Evolutionary conservation across 2,113 vertebrate genomes (phyloP).

Genomic region (Echinops telfairi): DNA sequence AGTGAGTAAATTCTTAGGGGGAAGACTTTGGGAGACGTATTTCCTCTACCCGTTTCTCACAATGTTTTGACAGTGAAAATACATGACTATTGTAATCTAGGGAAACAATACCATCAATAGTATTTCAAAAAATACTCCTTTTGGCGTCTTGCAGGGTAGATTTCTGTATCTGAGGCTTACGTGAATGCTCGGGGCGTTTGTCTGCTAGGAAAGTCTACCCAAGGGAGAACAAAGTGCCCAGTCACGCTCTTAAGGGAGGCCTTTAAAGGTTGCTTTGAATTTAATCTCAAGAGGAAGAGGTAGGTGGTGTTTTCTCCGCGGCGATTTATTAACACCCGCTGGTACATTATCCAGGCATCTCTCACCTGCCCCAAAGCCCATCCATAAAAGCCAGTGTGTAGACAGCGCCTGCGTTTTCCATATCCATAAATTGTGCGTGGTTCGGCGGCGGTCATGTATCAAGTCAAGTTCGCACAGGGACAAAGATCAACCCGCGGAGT

Average conservation of each 20-base stretch:
- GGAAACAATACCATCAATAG: neutral
- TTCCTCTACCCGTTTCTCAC: constrained; percentile 35
- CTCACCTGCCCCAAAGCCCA: constrained; percentile 81
- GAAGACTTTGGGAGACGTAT: neutral
- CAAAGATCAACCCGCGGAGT: constrained; percentile 72
- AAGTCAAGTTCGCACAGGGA: constrained; percentile 77
- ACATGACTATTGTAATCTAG: constrained; percentile 35
- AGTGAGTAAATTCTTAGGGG: constrained; percentile 13
- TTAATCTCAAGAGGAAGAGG: constrained; percentile 82
- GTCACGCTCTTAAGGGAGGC: constrained; percentile 73
- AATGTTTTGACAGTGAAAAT: constrained; percentile 29
- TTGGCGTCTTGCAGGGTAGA: constrained; percentile 63
- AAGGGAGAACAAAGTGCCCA: constrained; percentile 71
- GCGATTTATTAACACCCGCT: constrained; percentile 84
- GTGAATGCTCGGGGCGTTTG: constrained; percentile 57
- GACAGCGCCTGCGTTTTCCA: constrained; percentile 69
- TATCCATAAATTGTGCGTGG: constrained; percentile 82
- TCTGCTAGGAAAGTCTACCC: constrained; percentile 71
- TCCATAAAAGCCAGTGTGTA: constrained; percentile 79
- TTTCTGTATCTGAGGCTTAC: constrained; percentile 79
- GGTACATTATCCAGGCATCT: constrained; percentile 84
- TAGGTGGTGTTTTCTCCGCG: constrained; percentile 82
- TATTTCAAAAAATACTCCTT: constrained; percentile 35
- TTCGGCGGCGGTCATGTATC: constrained; percentile 81
- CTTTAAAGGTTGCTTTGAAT: constrained; percentile 83